Evolutionary conservation across 92 coral and sea anemone genomes (phyloP).

Genomic region (Umimayanthus kanabou): DNA sequence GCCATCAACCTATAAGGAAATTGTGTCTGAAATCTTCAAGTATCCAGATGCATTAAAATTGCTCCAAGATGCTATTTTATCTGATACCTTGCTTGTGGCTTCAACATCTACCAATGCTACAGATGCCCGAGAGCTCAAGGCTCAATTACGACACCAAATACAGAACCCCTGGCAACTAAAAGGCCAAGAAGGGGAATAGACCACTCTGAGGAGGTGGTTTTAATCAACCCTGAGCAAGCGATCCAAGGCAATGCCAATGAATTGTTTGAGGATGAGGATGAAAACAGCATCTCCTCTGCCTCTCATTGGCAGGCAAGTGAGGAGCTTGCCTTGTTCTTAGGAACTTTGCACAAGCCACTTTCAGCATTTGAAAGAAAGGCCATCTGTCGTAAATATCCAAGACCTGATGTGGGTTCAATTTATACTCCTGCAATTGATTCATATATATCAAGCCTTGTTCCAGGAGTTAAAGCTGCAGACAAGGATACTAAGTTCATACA

Average conservation of each 20-base stretch:
- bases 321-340: too few species aligned
- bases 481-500: slow-evolving; percentile 50
- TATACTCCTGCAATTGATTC: slow-evolving; percentile 51
- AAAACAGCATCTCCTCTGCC: slow-evolving; percentile 27
- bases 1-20: not conserved
- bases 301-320: too few species aligned
- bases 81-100: not conserved
- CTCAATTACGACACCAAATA: slow-evolving; percentile 47
- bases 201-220: slow-evolving; percentile 44
- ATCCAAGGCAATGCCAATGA: slow-evolving; percentile 32
- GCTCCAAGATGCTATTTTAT: slow-evolving; percentile 48
- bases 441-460: slow-evolving; percentile 44
- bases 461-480: slow-evolving; percentile 52
- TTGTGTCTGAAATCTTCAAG: slow-evolving; percentile 48
- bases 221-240: slow-evolving; percentile 42
- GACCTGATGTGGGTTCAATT: slow-evolving; percentile 52
- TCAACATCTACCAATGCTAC: slow-evolving; percentile 8
- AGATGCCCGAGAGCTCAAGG: slow-evolving; percentile 52
- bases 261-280: slow-evolving; percentile 42
- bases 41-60: slow-evolving; percentile 53
- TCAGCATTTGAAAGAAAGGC: slow-evolving; percentile 60
- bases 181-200: slow-evolving; percentile 58
- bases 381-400: slow-evolving; percentile 56
- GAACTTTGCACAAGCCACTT: slow-evolving; percentile 41
- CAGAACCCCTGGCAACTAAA: slow-evolving; percentile 57